These are phyloP conservation scores for Charadrius vociferus DNA, from an alignment of 2,113 vertebrate genomes.

Conservation along the genomic window DNA sequence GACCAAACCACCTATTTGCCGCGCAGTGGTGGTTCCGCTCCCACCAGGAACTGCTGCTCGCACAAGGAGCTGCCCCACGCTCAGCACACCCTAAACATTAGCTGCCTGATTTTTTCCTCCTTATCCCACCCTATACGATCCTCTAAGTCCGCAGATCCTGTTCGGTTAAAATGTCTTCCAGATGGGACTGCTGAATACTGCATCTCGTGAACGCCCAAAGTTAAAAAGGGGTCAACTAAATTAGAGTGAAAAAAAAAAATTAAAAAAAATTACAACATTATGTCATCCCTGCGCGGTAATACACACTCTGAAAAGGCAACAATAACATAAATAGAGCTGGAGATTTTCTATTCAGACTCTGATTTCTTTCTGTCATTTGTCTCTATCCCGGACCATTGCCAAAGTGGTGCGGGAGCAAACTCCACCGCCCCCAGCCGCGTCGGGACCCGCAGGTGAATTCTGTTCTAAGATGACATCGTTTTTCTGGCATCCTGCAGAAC, in stretches of 20 bases:
- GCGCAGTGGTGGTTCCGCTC: conserved; percentile 19
- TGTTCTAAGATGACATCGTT: fast-evolving
- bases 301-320: not conserved
- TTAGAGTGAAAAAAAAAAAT: not conserved
- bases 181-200: conserved; percentile 68
- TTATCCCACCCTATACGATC: conserved; percentile 62
- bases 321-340: not conserved
- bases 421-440: too few relatives aligned
- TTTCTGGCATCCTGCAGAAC: not conserved
- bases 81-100: conserved; percentile 15
- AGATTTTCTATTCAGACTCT: not conserved
- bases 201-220: conserved; percentile 62
- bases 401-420: not conserved
- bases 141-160: conserved; percentile 65
- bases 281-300: not conserved
- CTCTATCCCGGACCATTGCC: not conserved
- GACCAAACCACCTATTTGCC: not conserved
- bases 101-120: not conserved
- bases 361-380: not conserved
- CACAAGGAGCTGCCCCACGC: conserved; percentile 37
- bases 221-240: conserved; percentile 69
- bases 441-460: not conserved
- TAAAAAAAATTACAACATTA: not conserved
- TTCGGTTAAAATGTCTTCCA: conserved; percentile 74
- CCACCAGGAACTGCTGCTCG: not conserved